Percentiles rank a stretch among this genome's conserved stretches.
Evolutionary conservation across 2,797 vertebrate species (phyloP).

Genomic region (Cirrhinus molitorella): DNA sequence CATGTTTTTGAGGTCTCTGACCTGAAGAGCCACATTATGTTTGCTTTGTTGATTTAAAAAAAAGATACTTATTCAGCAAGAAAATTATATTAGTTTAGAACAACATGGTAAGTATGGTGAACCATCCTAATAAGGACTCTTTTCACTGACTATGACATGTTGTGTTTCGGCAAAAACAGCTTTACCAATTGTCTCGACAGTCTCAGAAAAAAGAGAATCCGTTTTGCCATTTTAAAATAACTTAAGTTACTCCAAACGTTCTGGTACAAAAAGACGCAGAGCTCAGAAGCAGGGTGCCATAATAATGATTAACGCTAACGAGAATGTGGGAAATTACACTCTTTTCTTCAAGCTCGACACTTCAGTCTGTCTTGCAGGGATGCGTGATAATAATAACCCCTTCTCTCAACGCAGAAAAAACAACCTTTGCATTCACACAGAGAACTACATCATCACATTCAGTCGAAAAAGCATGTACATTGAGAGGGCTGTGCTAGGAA

Average conservation of each 20-base stretch:
- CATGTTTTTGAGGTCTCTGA: background rate
- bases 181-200: background rate
- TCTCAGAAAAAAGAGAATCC: background rate
- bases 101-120: background rate
- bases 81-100: background rate
- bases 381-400: slow-evolving; percentile 42
- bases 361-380: slow-evolving; percentile 6
- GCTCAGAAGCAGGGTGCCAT: slow-evolving; percentile 10
- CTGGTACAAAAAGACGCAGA: background rate
- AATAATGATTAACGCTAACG: slow-evolving; percentile 29
- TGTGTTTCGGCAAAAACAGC: background rate
- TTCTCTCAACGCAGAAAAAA: background rate
- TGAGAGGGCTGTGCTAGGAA: slow-evolving; percentile 27
- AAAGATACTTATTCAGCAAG: background rate
- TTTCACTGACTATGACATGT: background rate
- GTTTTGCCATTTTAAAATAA: slow-evolving; percentile 18
- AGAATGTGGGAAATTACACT: slow-evolving; percentile 30
- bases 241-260: slow-evolving; percentile 5
- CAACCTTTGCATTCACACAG: slow-evolving; percentile 35
- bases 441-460: background rate
- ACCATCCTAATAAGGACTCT: slow-evolving; percentile 16
- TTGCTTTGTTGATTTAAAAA: background rate
- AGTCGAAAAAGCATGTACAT: slow-evolving; percentile 20
- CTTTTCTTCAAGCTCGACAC: slow-evolving; percentile 16
- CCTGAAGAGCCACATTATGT: background rate